phyloP scores from a whole-genome alignment of 2,113 vertebrate species.

The Rhodinocichla rosea region DNA sequence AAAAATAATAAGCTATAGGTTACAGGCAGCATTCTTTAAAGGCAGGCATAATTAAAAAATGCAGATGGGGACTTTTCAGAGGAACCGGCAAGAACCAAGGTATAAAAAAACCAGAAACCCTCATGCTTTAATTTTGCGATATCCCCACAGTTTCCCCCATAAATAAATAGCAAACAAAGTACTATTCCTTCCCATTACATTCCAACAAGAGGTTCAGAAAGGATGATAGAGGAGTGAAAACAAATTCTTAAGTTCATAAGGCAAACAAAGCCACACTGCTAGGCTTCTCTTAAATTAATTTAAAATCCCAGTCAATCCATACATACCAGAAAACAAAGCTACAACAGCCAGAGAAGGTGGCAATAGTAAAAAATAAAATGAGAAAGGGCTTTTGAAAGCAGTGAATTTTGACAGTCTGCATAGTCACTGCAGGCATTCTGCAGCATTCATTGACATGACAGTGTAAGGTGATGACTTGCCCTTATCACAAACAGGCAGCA shows the following conservation, averaged over 20 bases:
- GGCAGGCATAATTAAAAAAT: constrained; percentile 10
- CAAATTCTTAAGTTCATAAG: not conserved
- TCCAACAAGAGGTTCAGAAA: not conserved
- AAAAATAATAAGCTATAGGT: not conserved
- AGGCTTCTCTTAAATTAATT: not conserved
- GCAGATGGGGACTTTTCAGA: not conserved
- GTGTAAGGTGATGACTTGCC: not conserved
- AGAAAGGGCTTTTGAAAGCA: not conserved
- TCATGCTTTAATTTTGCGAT: not conserved
- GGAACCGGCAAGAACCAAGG: not conserved
- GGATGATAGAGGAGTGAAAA: not conserved
- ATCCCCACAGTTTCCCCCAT: not conserved
- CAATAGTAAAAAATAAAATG: not conserved
- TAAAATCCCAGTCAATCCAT: not conserved
- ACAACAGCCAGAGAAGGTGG: not conserved
- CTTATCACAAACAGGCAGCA: constrained; percentile 19
- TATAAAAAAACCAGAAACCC: not conserved
- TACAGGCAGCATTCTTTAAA: not conserved
- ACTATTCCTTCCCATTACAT: not conserved
- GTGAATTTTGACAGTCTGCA: not conserved
- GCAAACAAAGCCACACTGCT: not conserved
- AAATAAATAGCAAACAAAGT: not conserved
- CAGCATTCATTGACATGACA: not conserved
- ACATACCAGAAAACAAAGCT: not conserved
- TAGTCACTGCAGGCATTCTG: not conserved